phyloP scores from a whole-genome alignment of 2,113 vertebrate species.

The Irena cyanogastra region DNA sequence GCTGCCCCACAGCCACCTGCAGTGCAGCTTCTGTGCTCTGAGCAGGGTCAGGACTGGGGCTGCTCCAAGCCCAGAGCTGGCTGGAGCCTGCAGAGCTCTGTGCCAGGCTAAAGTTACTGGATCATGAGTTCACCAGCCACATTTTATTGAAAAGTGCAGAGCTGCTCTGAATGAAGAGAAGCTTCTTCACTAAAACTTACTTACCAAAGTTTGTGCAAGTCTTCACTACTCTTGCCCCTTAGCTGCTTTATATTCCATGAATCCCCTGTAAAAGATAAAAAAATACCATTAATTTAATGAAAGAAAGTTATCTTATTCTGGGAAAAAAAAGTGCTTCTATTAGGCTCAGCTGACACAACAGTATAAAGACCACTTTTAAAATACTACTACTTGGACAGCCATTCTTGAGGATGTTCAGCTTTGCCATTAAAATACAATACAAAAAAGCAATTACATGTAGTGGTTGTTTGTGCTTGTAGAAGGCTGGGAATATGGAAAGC shows the following conservation, averaged over 20 bases:
- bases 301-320: background rate
- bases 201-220: slow-evolving; percentile 97
- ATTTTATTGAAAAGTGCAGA: background rate
- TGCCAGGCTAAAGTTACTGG: background rate
- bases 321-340: background rate
- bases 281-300: background rate
- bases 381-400: background rate
- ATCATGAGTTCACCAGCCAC: background rate
- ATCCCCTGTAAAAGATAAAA: slow-evolving; percentile 74
- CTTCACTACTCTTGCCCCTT: slow-evolving; percentile 90
- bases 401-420: background rate
- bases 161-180: background rate
- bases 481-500: background rate
- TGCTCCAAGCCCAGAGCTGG: background rate
- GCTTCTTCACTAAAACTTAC: background rate
- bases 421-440: background rate
- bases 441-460: fast-evolving
- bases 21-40: background rate
- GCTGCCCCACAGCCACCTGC: background rate
- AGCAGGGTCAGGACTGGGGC: background rate
- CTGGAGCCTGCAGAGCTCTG: background rate
- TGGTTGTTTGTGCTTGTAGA: background rate
- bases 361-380: background rate
- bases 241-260: slow-evolving; percentile 89
- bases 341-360: background rate